Percentiles rank a stretch among this genome's conserved stretches.
phyloP scores from a whole-genome alignment of 2,888 invertebrate species.

The Alloscopus bannaensis region DNA sequence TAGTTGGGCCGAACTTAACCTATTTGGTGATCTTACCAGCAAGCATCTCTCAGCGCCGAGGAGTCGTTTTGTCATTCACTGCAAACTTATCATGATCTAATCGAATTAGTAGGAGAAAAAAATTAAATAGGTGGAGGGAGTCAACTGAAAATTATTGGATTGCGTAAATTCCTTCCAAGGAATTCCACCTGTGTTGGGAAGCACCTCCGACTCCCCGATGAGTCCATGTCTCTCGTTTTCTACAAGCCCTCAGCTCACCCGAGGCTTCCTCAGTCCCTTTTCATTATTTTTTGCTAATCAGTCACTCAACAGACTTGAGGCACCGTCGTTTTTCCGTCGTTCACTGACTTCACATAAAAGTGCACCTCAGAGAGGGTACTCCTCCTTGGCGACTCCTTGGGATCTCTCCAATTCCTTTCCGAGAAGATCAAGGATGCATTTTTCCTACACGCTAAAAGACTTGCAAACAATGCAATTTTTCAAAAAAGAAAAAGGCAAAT shows the following conservation, averaged over 20 bases:
- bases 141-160: slow-evolving; percentile 5
- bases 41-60: no score
- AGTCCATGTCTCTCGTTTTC: background rate
- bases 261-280: background rate
- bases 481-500: background rate
- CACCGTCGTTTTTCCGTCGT: no score
- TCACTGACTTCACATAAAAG: no score
- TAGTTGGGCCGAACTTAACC: no score
- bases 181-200: slow-evolving; percentile 4
- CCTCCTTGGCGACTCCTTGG: slow-evolving; percentile 5
- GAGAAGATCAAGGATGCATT: slow-evolving; percentile 20
- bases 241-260: no score
- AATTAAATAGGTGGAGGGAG: background rate
- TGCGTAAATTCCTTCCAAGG: background rate
- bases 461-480: no score
- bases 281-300: background rate
- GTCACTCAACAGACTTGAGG: no score
- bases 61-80: background rate
- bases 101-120: background rate
- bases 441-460: no score
- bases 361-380: background rate
- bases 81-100: background rate
- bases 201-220: background rate
- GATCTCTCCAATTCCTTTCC: background rate
- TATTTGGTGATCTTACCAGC: no score